Percentiles rank a stretch among this genome's conserved stretches.
These are phyloP conservation scores for Sebastiscus albofasciatus DNA, from an alignment of 2,797 vertebrate genomes.

Conservation along the genomic window DNA sequence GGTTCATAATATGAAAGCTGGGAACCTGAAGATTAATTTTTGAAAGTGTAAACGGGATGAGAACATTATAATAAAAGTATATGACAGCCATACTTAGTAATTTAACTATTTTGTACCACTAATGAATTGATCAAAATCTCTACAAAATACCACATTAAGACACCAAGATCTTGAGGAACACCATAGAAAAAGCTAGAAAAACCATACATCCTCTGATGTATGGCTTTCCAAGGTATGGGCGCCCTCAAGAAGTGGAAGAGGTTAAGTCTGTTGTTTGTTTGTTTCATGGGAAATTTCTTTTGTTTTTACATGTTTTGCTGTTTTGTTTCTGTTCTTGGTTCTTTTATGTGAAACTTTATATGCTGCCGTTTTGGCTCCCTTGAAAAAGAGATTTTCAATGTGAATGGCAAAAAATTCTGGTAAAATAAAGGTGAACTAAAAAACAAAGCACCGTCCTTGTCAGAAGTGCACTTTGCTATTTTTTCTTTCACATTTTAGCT, in stretches of 20 bases:
- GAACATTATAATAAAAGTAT: too few relatives aligned
- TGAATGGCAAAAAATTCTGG: neutral
- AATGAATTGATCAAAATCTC: rapidly evolving
- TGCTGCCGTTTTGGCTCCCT: neutral
- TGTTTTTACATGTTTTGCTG: neutral
- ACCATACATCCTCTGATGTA: too few relatives aligned
- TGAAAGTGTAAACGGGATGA: rapidly evolving
- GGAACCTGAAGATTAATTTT: too few relatives aligned
- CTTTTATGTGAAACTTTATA: neutral
- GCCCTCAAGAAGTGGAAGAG: too few relatives aligned
- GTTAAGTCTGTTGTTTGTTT: neutral
- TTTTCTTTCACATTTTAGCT: neutral
- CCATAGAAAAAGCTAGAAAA: too few relatives aligned
- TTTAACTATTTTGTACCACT: too few relatives aligned
- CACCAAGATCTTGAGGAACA: too few relatives aligned
- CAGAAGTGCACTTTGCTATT: neutral
- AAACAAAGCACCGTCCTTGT: neutral
- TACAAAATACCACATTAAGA: too few relatives aligned
- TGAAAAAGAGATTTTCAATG: too few relatives aligned
- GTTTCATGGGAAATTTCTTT: neutral
- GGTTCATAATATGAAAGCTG: too few relatives aligned
- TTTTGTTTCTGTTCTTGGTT: neutral
- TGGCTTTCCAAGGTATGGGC: too few relatives aligned
- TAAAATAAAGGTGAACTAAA: neutral
- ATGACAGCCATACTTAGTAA: too few relatives aligned